Evolutionary conservation across 2,797 vertebrate species (phyloP).

Genomic region (Acipenser ruthenus): DNA sequence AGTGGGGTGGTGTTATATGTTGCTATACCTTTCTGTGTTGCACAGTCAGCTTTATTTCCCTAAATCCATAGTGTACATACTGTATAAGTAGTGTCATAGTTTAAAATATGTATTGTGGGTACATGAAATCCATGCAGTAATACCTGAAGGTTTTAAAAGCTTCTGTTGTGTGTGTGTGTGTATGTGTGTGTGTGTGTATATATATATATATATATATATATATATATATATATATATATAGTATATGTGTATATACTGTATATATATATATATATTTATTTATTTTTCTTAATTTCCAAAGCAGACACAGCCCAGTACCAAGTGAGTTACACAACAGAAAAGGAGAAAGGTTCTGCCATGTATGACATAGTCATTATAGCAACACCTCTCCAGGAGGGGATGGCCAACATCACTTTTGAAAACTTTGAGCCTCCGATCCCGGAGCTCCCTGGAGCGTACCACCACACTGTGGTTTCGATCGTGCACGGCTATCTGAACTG

Average conservation of each 20-base stretch:
- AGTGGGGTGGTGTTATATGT: no score
- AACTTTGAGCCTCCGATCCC: constrained; percentile 67
- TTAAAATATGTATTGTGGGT: no score
- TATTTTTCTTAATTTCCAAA: constrained; percentile 31
- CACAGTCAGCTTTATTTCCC: no score
- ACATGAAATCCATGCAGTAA: no score
- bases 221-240: neutral
- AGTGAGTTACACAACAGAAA: constrained; percentile 61
- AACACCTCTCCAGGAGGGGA: constrained; percentile 68
- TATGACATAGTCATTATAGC: constrained; percentile 90
- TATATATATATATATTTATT: constrained; percentile 12
- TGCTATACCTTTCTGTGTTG: no score
- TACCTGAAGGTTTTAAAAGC: no score
- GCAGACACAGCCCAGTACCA: constrained; percentile 75
- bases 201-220: constrained; percentile 12
- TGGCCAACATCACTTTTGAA: constrained; percentile 67
- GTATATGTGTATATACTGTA: constrained; percentile 6
- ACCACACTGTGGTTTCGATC: constrained; percentile 76
- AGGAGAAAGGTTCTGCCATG: constrained; percentile 55
- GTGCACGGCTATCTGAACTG: constrained; percentile 96
- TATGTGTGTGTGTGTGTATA: no score
- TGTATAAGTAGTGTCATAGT: no score
- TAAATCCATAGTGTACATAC: no score
- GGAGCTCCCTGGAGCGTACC: constrained; percentile 65
- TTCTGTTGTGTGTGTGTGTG: no score